Evolutionary conservation across 2,797 vertebrate genomes (phyloP).

Genomic region (Myiotriccus ornatus): DNA sequence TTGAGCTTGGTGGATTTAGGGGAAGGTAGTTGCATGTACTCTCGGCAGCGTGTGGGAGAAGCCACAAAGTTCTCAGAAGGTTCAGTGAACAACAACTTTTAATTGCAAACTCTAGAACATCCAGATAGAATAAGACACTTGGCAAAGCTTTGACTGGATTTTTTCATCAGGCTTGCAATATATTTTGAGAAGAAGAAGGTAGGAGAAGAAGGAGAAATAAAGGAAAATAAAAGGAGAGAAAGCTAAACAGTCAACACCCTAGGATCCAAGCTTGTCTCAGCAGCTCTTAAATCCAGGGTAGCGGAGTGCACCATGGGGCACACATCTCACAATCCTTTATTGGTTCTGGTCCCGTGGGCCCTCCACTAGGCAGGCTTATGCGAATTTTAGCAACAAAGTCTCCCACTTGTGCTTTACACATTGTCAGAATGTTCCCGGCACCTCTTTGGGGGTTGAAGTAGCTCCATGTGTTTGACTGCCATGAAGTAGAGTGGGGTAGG

Average conservation of each 20-base stretch:
- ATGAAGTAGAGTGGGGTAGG: not conserved
- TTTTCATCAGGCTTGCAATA: not conserved
- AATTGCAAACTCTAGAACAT: not conserved
- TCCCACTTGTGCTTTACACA: not conserved
- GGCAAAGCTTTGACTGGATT: not conserved
- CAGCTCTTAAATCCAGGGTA: not conserved
- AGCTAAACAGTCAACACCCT: not conserved
- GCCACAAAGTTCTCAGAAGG: not conserved
- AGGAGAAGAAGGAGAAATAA: not conserved
- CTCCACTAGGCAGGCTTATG: too few relatives aligned
- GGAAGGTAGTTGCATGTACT: not conserved
- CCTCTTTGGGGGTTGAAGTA: not conserved
- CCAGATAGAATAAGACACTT: not conserved
- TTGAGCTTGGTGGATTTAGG: not conserved
- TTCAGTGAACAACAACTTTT: not conserved
- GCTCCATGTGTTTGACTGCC: not conserved
- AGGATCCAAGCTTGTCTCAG: not conserved
- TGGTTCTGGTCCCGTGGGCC: not conserved
- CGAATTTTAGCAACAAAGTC: not conserved
- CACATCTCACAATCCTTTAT: not conserved
- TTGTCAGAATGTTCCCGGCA: not conserved
- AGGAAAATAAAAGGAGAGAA: not conserved
- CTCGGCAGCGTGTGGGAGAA: rapidly evolving
- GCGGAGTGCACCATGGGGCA: too few relatives aligned
- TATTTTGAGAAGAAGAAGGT: not conserved